Percentiles rank a stretch among this genome's conserved stretches.
Conservation (phyloP, 2,888 invertebrate species). For the Temnothorax ravouxi region DNA sequence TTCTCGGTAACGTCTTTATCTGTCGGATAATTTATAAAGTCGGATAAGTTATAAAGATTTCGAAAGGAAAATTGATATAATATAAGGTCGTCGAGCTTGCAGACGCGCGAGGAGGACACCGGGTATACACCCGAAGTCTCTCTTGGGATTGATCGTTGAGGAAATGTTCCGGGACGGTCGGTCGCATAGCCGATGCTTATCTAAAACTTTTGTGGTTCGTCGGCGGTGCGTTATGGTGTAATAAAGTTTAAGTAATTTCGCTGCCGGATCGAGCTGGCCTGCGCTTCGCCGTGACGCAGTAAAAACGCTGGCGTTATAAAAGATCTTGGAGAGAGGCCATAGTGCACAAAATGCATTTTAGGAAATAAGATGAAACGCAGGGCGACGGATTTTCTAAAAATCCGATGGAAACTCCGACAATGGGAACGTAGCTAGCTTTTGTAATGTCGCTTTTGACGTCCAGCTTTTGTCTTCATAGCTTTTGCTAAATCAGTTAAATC, state of each 20-base stretch:
- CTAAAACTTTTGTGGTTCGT: conserved; percentile 49
- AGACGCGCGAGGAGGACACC: conserved; percentile 32
- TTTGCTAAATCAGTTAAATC: neutral
- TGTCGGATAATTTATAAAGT: neutral
- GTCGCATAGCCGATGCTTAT: conserved; percentile 48
- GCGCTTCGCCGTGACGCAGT: conserved; percentile 16
- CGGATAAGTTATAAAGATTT: neutral
- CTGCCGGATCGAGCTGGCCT: conserved; percentile 7
- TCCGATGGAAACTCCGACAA: neutral
- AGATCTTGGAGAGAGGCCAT: neutral
- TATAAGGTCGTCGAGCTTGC: neutral
- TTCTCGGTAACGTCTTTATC: neutral
- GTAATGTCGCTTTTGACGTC: neutral
- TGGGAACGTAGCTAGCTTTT: neutral
- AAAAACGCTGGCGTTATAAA: conserved; percentile 45
- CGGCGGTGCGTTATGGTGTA: conserved; percentile 38
- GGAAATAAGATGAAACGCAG: conserved; percentile 9
- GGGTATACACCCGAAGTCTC: conserved; percentile 8
- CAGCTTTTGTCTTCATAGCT: no score
- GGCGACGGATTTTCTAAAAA: conserved; percentile 8
- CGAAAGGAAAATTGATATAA: neutral
- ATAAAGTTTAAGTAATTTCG: conserved; percentile 55
- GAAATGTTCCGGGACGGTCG: conserved; percentile 37
- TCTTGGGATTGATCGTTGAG: conserved; percentile 38
- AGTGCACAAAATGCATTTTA: conserved; percentile 29